Conservation (phyloP, 2,113 vertebrate species). For the Motacilla tschutschensis region DNA sequence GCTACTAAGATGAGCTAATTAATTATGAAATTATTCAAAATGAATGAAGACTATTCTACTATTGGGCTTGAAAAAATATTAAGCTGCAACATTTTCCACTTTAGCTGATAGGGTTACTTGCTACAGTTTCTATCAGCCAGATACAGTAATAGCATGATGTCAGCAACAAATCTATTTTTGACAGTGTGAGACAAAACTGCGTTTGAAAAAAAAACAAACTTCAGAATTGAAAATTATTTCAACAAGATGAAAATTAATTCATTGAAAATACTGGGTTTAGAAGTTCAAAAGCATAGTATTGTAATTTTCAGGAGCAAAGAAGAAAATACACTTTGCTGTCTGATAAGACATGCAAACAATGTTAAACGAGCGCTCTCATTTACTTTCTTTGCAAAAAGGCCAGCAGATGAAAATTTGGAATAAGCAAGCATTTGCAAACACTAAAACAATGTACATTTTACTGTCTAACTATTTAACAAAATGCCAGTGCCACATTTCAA, state of each 20-base stretch:
- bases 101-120: not conserved
- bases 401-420: conserved; percentile 6
- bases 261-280: conserved; percentile 19
- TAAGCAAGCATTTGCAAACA: not conserved
- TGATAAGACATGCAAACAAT: conserved; percentile 36
- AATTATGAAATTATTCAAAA: not conserved
- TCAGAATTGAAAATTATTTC: not conserved
- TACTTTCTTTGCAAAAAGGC: conserved; percentile 13
- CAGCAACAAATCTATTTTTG: not conserved
- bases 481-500: not conserved
- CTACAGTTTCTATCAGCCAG: not conserved
- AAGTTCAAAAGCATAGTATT: not conserved
- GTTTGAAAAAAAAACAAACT: not conserved
- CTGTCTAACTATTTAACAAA: not conserved
- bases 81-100: not conserved
- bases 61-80: not conserved
- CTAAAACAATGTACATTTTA: not conserved
- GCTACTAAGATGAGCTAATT: not conserved
- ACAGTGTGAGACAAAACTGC: not conserved
- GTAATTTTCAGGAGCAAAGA: conserved; percentile 13
- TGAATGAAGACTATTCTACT: not conserved
- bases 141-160: not conserved
- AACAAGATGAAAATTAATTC: not conserved
- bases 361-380: conserved; percentile 43
- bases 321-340: conserved; percentile 27